Conservation (phyloP, 2,888 invertebrate genomes). For the Sinelater perroti region DNA sequence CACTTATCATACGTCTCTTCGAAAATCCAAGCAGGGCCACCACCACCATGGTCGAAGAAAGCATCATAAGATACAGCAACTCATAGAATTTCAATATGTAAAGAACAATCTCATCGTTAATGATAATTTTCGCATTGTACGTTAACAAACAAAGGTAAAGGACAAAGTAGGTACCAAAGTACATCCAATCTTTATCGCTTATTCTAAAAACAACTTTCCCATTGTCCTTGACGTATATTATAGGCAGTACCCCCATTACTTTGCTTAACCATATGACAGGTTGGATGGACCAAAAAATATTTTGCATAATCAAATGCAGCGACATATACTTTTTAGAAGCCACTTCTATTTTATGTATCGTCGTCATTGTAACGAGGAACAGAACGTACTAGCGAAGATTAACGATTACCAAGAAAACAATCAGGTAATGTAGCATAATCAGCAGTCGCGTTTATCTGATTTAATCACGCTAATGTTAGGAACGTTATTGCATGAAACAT, state of each 20-base stretch:
- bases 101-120: conserved; percentile 27
- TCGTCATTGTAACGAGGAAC: no score
- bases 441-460: no score
- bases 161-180: conserved; percentile 33
- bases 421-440: no score
- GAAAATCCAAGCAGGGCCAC: conserved; percentile 32
- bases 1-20: conserved; percentile 26
- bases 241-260: conserved; percentile 33
- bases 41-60: conserved; percentile 26
- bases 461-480: no score
- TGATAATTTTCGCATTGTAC: conserved; percentile 36
- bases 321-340: no score
- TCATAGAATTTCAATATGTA: conserved; percentile 30
- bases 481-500: no score
- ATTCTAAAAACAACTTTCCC: conserved; percentile 15
- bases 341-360: no score
- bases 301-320: no score
- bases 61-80: conserved; percentile 27
- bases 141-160: conserved; percentile 26
- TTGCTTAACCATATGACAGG: conserved; percentile 35
- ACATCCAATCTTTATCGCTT: conserved; percentile 34
- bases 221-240: conserved; percentile 14
- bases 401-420: no score
- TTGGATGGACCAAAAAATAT: no score
- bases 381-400: no score